phyloP scores from a whole-genome alignment of 2,113 vertebrate species.

The Corvus hawaiiensis region DNA sequence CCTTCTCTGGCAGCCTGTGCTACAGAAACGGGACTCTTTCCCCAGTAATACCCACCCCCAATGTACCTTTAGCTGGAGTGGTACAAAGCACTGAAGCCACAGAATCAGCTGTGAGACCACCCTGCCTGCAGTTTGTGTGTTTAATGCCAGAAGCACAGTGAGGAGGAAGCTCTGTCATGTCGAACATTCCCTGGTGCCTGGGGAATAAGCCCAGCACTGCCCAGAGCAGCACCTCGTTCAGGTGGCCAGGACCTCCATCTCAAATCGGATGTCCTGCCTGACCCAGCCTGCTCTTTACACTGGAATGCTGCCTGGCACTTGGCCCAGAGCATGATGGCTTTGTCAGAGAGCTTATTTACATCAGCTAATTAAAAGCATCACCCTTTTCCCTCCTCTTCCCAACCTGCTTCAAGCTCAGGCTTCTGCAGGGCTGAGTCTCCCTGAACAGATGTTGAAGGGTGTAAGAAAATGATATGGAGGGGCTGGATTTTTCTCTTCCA shows the following conservation, averaged over 20 bases:
- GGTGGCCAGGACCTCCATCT: not conserved
- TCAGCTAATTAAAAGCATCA: not conserved
- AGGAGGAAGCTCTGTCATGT: not conserved
- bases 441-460: not conserved
- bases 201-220: not conserved
- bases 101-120: not conserved
- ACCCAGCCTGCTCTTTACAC: not conserved
- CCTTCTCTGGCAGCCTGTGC: not conserved
- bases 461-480: not conserved
- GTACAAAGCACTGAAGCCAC: accelerated
- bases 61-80: not conserved
- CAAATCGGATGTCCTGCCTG: not conserved
- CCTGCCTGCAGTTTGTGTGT: not conserved
- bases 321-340: not conserved
- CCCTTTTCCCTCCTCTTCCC: not conserved
- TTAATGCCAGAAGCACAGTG: not conserved
- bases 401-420: not conserved
- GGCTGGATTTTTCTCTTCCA: not conserved
- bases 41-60: not conserved
- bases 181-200: not conserved
- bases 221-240: not conserved
- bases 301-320: not conserved
- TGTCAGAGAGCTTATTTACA: not conserved
- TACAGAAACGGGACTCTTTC: not conserved
- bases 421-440: not conserved